A percentile compares a stretch with the other conserved stretches of the same genome.
Conservation (phyloP, 2,888 invertebrate species). For the Tolmerus cingulatus region DNA sequence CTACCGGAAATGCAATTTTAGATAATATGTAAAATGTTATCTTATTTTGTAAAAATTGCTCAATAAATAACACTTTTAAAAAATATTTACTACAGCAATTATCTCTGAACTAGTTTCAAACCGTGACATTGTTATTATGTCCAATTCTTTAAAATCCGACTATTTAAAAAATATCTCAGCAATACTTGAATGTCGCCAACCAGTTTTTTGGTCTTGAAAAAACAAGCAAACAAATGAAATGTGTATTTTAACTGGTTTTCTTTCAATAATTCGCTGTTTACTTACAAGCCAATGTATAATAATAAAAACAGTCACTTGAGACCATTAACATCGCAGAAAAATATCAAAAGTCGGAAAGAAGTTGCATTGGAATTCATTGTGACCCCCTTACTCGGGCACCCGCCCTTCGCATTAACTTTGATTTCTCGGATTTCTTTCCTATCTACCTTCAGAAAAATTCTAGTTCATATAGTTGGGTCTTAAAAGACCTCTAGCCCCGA, state of each 20-base stretch:
- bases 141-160: neutral
- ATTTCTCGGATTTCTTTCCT: conserved; percentile 9
- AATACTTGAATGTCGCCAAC: neutral
- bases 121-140: neutral
- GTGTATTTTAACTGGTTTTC: neutral
- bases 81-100: neutral
- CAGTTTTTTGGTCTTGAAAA: neutral
- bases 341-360: neutral
- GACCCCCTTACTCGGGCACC: neutral
- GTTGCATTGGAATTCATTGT: neutral
- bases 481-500: neutral
- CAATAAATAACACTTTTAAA: neutral
- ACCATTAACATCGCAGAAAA: neutral
- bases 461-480: neutral
- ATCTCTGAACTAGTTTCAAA: neutral
- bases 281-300: neutral
- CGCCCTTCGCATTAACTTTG: conserved; percentile 26
- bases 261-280: neutral
- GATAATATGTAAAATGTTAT: no score
- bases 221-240: neutral
- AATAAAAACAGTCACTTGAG: neutral
- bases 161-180: neutral
- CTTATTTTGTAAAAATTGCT: no score
- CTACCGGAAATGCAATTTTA: no score
- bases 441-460: neutral